A percentile compares a stretch with the other conserved stretches of the same genome.
Conservation (phyloP, 2,888 invertebrate genomes). For the Tipula lateralis region DNA sequence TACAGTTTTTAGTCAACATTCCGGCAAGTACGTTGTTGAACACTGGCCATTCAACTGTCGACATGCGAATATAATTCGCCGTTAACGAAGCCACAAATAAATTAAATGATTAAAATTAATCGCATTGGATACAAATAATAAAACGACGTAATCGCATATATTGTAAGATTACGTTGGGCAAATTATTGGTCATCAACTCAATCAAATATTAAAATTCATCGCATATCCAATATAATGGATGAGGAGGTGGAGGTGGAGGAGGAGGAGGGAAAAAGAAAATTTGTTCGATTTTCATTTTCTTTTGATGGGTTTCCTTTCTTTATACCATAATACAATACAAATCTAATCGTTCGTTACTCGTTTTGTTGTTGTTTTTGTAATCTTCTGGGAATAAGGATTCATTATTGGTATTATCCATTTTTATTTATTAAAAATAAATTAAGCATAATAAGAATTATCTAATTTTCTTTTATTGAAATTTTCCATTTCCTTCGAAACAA, state of each 20-base stretch:
- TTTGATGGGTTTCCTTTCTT: constrained; percentile 19
- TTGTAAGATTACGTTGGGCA: not conserved
- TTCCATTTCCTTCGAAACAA: not conserved
- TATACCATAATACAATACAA: not conserved
- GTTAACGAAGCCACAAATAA: not conserved
- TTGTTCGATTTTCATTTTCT: not conserved
- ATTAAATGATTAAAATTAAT: not conserved
- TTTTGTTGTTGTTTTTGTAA: not conserved
- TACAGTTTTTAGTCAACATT: not conserved
- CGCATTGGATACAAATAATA: not conserved
- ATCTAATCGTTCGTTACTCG: not conserved
- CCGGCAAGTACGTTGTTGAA: not conserved
- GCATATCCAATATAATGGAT: no score
- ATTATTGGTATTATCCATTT: constrained; percentile 19
- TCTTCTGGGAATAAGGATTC: constrained; percentile 1
- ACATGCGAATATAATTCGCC: not conserved
- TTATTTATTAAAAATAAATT: not conserved
- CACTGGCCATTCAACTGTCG: not conserved
- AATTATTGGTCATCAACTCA: not conserved
- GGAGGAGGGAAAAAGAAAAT: not conserved
- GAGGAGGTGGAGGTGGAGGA: no score
- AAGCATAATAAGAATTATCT: not conserved
- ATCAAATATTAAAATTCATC: constrained; percentile 13
- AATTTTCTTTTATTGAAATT: not conserved
- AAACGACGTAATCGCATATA: not conserved